Percentiles rank a stretch among this genome's conserved stretches.
phyloP scores from a whole-genome alignment of 2,113 vertebrate species.

The Psammodynastes pulverulentus region DNA sequence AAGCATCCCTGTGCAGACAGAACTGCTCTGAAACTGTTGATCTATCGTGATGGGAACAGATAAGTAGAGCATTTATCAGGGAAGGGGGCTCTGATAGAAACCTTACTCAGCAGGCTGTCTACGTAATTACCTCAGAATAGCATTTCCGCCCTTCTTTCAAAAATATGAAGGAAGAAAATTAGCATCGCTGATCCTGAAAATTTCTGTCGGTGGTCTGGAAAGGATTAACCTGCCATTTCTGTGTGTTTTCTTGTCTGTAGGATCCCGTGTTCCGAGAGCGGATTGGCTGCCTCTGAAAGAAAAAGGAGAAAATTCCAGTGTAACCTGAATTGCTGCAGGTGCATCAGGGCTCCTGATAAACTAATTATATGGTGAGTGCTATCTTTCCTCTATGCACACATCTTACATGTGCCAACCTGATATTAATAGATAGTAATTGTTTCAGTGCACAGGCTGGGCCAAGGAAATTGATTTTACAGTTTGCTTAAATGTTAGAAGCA shows the following conservation, averaged over 20 bases:
- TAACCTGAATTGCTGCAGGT: constrained; percentile 20
- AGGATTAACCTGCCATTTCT: background rate
- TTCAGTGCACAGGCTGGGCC: constrained; percentile 10
- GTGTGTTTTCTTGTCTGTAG: background rate
- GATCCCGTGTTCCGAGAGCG: background rate
- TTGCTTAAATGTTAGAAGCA: constrained; percentile 22
- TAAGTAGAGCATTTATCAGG: background rate
- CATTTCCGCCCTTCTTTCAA: background rate
- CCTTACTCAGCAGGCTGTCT: background rate
- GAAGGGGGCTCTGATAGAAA: background rate
- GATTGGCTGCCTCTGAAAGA: background rate
- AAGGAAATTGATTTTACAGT: constrained; percentile 35
- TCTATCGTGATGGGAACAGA: background rate
- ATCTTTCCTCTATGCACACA: background rate
- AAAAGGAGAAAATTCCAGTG: background rate
- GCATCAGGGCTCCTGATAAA: background rate
- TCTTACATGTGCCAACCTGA: constrained; percentile 23
- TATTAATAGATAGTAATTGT: constrained; percentile 14
- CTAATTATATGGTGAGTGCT: constrained; percentile 9
- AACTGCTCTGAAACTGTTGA: background rate
- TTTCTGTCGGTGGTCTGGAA: background rate
- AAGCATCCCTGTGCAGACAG: background rate
- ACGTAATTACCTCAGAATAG: background rate
- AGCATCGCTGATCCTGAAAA: constrained; percentile 6
- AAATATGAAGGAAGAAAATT: background rate